Percentiles rank a stretch among this genome's conserved stretches.
These are phyloP conservation scores for Erebia ligea DNA, from an alignment of 2,888 invertebrate genomes.

Conservation along the genomic window DNA sequence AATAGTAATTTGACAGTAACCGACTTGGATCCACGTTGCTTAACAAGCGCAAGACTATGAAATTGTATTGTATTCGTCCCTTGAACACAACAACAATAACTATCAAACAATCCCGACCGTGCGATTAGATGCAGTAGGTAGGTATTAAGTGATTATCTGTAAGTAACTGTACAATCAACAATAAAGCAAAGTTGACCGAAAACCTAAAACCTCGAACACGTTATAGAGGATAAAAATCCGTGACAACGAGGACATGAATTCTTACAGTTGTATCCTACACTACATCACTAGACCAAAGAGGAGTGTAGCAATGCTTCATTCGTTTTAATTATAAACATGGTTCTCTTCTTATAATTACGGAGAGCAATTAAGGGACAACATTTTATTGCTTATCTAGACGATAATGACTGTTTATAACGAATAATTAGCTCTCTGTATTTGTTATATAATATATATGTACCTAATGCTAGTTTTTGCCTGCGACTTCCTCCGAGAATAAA, in stretches of 20 bases:
- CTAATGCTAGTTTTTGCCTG: neutral
- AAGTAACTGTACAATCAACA: no score
- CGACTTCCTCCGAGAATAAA: no score
- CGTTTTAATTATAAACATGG: conserved; percentile 80
- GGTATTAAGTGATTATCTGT: no score
- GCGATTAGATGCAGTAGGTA: no score
- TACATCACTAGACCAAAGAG: conserved; percentile 69
- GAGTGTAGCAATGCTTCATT: conserved; percentile 70
- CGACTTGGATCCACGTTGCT: no score
- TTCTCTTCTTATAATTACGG: conserved; percentile 73
- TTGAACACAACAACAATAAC: no score
- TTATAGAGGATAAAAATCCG: neutral
- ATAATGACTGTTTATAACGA: conserved; percentile 60
- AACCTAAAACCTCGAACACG: neutral
- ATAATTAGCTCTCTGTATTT: conserved; percentile 52
- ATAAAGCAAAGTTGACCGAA: no score
- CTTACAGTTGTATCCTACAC: conserved; percentile 29
- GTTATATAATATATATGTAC: conserved; percentile 32
- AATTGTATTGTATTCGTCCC: no score
- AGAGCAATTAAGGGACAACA: conserved; percentile 70
- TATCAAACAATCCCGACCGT: no score
- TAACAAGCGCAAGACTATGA: no score
- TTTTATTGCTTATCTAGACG: conserved; percentile 68
- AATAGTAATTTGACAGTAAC: no score
- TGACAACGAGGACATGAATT: neutral